Conservation (phyloP, 2,113 vertebrate genomes). For the Suricata suricatta region DNA sequence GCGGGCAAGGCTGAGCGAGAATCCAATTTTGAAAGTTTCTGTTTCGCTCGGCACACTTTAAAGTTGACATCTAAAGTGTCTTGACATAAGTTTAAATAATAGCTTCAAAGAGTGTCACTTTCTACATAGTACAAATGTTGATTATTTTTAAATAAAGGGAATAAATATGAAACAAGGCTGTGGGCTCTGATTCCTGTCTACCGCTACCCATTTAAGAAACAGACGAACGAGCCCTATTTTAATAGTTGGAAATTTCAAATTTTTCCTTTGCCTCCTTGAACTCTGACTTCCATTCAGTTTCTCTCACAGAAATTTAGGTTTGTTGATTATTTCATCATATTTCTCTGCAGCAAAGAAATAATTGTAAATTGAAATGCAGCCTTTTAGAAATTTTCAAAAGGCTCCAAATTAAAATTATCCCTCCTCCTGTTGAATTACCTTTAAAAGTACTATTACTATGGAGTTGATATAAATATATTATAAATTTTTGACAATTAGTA, state of each 20-base stretch:
- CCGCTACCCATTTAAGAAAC: not conserved
- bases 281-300: not conserved
- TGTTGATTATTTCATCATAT: not conserved
- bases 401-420: not conserved
- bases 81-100: not conserved
- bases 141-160: not conserved
- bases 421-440: not conserved
- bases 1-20: not conserved
- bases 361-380: not conserved
- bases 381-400: not conserved
- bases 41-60: not conserved
- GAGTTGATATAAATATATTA: not conserved
- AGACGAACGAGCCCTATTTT: not conserved
- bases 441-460: not conserved
- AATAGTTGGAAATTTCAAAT: not conserved
- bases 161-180: not conserved
- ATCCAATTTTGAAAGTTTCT: not conserved
- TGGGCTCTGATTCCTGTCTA: not conserved
- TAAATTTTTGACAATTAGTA: slow-evolving; percentile 25
- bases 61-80: not conserved
- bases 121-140: not conserved
- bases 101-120: slow-evolving; percentile 6
- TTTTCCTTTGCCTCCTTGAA: slow-evolving; percentile 8
- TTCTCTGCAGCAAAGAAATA: not conserved
- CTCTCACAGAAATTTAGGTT: not conserved